Evolutionary conservation across 1,140 invertebrate genomes (phyloP), one percentile per base, ranked within the genome.

Genomic region (Lerema accius): DNA sequence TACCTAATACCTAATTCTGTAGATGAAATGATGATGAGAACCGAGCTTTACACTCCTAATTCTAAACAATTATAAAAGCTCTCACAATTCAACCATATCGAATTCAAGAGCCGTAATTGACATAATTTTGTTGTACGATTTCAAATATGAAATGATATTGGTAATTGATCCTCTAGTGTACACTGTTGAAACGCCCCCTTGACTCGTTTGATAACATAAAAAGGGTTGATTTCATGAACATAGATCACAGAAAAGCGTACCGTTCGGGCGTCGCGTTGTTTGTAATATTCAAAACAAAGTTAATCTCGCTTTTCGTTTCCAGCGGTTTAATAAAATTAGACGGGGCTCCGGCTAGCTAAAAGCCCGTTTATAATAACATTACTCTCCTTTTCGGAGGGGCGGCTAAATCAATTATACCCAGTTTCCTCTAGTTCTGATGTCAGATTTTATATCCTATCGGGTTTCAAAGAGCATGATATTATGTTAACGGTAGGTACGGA

Each of bases 331-430:
- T 71, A 56, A 15, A 72, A 79, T 82, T 76, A 82, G 49, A 55
- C 70, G 60, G 69, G 67, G 63, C 68, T 69, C 68, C 71, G 69
- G 53, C 59, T 48, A 71, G 71, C 78, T 83, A 83, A 83, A 83
- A 83, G 80, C 78, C 68, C 72, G 74, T 78, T 67, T 78, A 78
- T 80, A 80, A 81, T 80, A 80, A 67, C 69, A 75, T 80, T 83
- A 83, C 78, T 83, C 77, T 83, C 80, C 60, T 78, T 83, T 79
- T 83, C 72, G 50, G 46, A 50, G 65, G 71, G 64, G 72, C 59
- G 60, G 66, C 61, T 77, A 83, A 83, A 71, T 74, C 74, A 79
- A 81, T 80, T 80, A 79, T 45, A 59, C 32, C 48, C 64, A 76
- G 71, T 76, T 69, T 71, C 67, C 66, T 74, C 60, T 75, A 74